Evolutionary conservation across 1,140 invertebrate genomes (phyloP).

Genomic region (Drosophila lowei): DNA sequence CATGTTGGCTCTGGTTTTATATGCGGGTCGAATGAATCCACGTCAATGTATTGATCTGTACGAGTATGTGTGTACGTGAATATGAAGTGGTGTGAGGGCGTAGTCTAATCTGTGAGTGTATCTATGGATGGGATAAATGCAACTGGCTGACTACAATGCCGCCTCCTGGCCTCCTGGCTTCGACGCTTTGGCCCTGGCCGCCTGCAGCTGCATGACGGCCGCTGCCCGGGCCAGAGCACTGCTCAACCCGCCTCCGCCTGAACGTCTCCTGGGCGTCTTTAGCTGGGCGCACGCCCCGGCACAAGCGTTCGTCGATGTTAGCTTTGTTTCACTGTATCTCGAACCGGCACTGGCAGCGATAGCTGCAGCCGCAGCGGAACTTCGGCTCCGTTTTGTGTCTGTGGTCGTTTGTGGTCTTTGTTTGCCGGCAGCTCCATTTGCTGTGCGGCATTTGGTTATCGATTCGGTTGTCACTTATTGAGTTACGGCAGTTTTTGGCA

Average conservation of each 20-base stretch:
- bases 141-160: conserved; percentile 32
- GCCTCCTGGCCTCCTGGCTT: background rate
- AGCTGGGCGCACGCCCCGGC: conserved; percentile 8
- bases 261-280: conserved; percentile 5
- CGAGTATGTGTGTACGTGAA: conserved; percentile 1
- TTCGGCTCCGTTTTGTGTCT: conserved; percentile 32
- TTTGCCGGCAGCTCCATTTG: conserved; percentile 47
- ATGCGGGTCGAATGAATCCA: conserved; percentile 43
- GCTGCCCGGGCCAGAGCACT: conserved; percentile 30
- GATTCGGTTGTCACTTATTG: conserved; percentile 23
- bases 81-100: conserved; percentile 1
- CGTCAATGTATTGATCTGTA: conserved; percentile 14
- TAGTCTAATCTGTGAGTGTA: conserved; percentile 8
- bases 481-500: background rate
- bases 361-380: conserved; percentile 16
- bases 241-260: conserved; percentile 13
- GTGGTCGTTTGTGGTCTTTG: conserved; percentile 22
- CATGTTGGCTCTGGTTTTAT: conserved; percentile 58
- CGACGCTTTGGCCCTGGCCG: conserved; percentile 55
- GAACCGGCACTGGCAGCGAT: conserved; percentile 16
- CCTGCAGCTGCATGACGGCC: conserved; percentile 68
- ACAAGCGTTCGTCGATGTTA: conserved; percentile 30
- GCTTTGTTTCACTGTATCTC: conserved; percentile 47
- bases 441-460: conserved; percentile 36
- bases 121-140: conserved; percentile 49